phyloP scores from a whole-genome alignment of 2,888 invertebrate species.

The Oxyscelio sp. region DNA sequence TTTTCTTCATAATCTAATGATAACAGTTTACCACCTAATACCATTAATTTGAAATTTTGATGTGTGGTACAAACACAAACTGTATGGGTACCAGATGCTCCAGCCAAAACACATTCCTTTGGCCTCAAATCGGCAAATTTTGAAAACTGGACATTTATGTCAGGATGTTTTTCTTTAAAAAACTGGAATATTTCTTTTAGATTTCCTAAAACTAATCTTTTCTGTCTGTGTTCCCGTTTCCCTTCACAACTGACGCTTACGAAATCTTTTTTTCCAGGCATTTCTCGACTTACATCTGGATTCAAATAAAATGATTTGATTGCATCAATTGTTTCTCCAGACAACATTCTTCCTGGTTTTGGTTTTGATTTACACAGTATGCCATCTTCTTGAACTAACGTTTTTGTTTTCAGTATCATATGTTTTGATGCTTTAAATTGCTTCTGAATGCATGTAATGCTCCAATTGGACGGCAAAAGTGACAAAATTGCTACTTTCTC shows the following conservation, averaged over 20 bases:
- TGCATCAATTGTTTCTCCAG: conserved; percentile 9
- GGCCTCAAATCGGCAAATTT: conserved; percentile 34
- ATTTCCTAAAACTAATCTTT: conserved; percentile 35
- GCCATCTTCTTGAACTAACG: conserved; percentile 3
- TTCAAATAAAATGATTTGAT: conserved; percentile 19
- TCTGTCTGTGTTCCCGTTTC: conserved; percentile 30
- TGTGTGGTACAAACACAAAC: conserved; percentile 43
- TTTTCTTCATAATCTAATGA: not conserved
- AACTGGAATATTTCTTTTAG: conserved; percentile 27
- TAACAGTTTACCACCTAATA: conserved; percentile 8
- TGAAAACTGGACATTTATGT: conserved; percentile 26
- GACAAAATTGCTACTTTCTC: conserved; percentile 26
- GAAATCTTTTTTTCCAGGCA: conserved; percentile 48
- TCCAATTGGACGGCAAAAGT: conserved; percentile 21
- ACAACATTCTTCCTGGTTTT: conserved; percentile 9
- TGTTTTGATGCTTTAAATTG: conserved; percentile 12
- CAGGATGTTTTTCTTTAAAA: conserved; percentile 24
- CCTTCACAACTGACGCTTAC: conserved; percentile 23
- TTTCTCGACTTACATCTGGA: conserved; percentile 15
- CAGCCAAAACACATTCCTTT: too few relatives aligned
- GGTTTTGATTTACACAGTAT: conserved; percentile 30
- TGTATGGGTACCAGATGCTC: conserved; percentile 38
- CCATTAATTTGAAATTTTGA: conserved; percentile 39
- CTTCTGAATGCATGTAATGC: conserved; percentile 5
- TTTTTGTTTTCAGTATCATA: conserved; percentile 21